Evolutionary conservation across 2,113 vertebrate species (phyloP), one percentile per base, ranked within the genome.

Genomic region (Cariama cristata): DNA sequence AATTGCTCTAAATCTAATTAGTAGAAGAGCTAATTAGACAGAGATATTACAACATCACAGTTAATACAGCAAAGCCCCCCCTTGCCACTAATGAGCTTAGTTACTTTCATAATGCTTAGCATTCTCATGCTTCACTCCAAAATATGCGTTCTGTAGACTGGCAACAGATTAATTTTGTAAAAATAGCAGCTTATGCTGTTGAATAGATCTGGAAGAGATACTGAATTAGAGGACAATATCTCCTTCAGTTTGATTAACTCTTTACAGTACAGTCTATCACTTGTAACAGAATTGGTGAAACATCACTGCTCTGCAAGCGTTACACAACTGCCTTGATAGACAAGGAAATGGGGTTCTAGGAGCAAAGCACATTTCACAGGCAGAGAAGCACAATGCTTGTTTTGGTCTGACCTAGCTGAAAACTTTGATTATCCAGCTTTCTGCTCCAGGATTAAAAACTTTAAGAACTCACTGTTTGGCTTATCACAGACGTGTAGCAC

Each of bases 1-100:
- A 96, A 96, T 96, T 97, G 96, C 76, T 97, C 88, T 83, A 69
- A 80, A 98, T 92, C 92, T 95, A 98, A 97, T 97, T 96, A 97
- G 97, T 23, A 75, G 66, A 90, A 95, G 76, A 79, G 80, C 96
- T 97, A 97, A 98, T 98, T 97, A 97, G 95, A 52, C 68, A 88
- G 77, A 88, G 67, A 75, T 81, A 91, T 92, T 96, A 80, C 67
- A 88, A 84, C 91, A 96, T 14, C 68, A 64, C 53, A 62, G 91
- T 77, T 90, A 95, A 93, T 68, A 62, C 90, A 86, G 94, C 96
- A 93, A 96, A 95, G 85, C 58, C 82, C 86, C 94, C 88, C 87
- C 95, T 55, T 38, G 74, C 82, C 86, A 47, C 72, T 94, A 94
- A 97, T 14, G 71, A 94, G 95, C 94, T 97, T 91, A 95, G 92